A percentile compares a stretch with the other conserved stretches of the same genome.
Conservation (phyloP, 2,888 invertebrate genomes). For the Shargacucullia verbasci region DNA sequence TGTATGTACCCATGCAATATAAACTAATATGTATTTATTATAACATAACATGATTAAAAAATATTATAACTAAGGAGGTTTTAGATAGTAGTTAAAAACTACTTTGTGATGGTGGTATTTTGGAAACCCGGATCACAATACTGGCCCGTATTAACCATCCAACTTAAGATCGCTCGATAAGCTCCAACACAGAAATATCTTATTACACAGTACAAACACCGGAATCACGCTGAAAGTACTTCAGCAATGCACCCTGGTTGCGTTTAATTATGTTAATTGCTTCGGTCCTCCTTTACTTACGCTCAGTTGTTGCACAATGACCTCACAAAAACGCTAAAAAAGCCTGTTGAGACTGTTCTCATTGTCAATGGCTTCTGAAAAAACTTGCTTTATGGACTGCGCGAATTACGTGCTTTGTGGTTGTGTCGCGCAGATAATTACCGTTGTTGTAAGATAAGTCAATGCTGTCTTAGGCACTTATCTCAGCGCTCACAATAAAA, state of each 20-base stretch:
- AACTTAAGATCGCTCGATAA: no score
- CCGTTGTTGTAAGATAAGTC: conserved; percentile 21
- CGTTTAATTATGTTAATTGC: conserved; percentile 44
- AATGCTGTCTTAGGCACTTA: conserved; percentile 33
- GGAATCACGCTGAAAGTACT: conserved; percentile 49
- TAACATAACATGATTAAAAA: no score
- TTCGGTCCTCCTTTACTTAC: conserved; percentile 21
- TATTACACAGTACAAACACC: conserved; percentile 9
- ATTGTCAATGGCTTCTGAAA: conserved; percentile 49
- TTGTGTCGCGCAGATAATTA: conserved; percentile 29
- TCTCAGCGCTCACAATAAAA: conserved; percentile 23
- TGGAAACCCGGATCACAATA: no score
- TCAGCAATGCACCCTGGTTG: conserved; percentile 33
- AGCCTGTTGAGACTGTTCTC: conserved; percentile 21
- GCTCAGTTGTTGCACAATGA: conserved; percentile 34
- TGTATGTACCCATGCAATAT: no score
- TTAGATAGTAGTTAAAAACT: no score
- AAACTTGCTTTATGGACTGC: conserved; percentile 20
- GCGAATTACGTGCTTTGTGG: conserved; percentile 12
- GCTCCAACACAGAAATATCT: no score
- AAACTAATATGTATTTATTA: no score
- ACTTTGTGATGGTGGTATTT: no score
- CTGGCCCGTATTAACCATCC: no score
- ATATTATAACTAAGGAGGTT: no score
- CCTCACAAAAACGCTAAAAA: conserved; percentile 20